Evolutionary conservation across 1,140 invertebrate genomes (phyloP).

Genomic region (Galendromus occidentalis): DNA sequence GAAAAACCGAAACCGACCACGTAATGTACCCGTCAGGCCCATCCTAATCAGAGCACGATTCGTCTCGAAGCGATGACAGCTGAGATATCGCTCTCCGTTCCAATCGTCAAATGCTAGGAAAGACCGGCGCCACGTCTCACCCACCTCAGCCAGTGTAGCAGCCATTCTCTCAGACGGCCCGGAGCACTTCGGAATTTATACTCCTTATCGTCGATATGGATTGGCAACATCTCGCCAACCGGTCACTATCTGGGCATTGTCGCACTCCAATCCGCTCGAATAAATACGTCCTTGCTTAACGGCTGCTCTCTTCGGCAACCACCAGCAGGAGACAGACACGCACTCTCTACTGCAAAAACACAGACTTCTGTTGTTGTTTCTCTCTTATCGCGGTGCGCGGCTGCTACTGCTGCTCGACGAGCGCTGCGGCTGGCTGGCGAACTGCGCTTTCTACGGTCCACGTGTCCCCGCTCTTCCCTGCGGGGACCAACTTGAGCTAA

Average conservation of each 20-base stretch:
- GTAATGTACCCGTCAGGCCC: too few relatives aligned
- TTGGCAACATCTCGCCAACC: conserved; percentile 26
- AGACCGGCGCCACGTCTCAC: neutral
- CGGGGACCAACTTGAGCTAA: too few relatives aligned
- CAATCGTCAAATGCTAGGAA: neutral
- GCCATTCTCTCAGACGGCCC: conserved; percentile 26
- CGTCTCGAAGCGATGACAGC: neutral
- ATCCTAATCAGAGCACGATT: conserved; percentile 14
- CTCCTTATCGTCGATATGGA: conserved; percentile 27
- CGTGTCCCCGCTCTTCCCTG: too few relatives aligned
- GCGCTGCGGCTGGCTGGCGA: too few relatives aligned
- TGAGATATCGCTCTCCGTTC: neutral
- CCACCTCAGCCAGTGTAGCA: conserved; percentile 30
- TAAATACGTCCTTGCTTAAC: too few relatives aligned
- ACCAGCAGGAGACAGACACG: neutral
- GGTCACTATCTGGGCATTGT: too few relatives aligned
- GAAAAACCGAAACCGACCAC: too few relatives aligned
- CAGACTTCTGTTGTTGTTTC: neutral
- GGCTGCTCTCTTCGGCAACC: too few relatives aligned
- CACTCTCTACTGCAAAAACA: neutral
- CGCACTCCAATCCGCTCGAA: too few relatives aligned
- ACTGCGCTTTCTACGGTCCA: too few relatives aligned
- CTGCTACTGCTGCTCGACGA: too few relatives aligned
- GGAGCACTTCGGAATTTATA: conserved; percentile 24
- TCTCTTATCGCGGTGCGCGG: too few relatives aligned